A percentile compares a stretch with the other conserved stretches of the same genome.
phyloP scores from a whole-genome alignment of 53 echinoderm and acorn worm genomes.

The Pentamera pediparva region DNA sequence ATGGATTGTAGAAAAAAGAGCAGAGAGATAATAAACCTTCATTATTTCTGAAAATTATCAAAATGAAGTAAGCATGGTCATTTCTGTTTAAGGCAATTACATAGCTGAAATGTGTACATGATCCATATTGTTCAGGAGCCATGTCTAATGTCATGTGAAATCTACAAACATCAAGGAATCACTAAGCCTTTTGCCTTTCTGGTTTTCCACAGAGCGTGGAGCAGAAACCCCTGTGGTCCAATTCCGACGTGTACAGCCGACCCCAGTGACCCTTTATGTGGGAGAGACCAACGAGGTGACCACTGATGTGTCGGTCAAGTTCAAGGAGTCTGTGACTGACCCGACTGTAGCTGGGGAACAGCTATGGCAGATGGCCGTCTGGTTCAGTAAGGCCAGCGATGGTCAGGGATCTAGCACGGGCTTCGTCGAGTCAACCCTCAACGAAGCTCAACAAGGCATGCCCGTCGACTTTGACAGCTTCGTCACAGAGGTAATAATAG shows the following conservation, averaged over 20 bases:
- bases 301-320: constrained; percentile 15
- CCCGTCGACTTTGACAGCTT: constrained; percentile 23
- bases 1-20: too few species aligned
- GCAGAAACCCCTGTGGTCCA: not conserved
- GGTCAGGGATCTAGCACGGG: constrained; percentile 1
- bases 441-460: not conserved
- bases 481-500: constrained; percentile 16
- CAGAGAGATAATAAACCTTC: too few species aligned
- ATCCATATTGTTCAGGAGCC: too few species aligned
- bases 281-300: constrained; percentile 21
- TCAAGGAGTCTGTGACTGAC: constrained; percentile 1
- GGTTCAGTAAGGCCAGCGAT: constrained; percentile 7
- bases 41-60: too few species aligned
- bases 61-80: too few species aligned
- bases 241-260: constrained; percentile 2
- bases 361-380: constrained; percentile 22
- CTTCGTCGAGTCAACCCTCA: constrained; percentile 1
- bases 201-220: not conserved
- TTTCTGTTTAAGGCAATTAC: too few species aligned
- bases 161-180: too few species aligned
- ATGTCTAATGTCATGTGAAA: too few species aligned
- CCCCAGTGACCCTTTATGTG: constrained; percentile 12
- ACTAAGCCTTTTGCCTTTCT: too few species aligned
- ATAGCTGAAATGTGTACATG: too few species aligned
- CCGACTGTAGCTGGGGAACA: constrained; percentile 14